Base-by-base conservation (phyloP, 2,113 vertebrate species). In the Scomber colias region DNA sequence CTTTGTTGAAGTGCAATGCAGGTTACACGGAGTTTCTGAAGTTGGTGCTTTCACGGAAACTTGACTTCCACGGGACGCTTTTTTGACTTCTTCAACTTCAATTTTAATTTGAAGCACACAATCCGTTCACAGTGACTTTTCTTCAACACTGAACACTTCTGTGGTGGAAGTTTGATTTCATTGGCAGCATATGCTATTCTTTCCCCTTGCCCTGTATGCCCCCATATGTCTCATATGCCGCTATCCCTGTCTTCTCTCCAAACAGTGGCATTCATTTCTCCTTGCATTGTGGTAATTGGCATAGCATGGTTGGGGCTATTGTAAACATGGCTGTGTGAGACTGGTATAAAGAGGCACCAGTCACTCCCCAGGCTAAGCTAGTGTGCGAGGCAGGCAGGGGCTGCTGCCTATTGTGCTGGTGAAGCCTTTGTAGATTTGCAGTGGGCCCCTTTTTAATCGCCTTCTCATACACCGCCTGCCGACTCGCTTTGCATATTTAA, bases 401-500 rank as follows among this genome's bases (percentile, higher is more conserved):
- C 85, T 82, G 88, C 87, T 87, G 89, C 92, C 94, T 91, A 95
- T 95, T 96, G 95, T 96, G 92, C 83, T 81, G 40, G 8, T 3
- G 45, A 84, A 91, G 87, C 56, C 96, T 96, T 96, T 95, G 93
- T 93, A 95, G 95, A 93, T 95, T 92, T 90, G 90, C 91, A 87
- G 81, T 86, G 93, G 84, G 83, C 77, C 90, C 85, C 86, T 53
- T 89, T 92, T 95, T 94, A 96, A 95, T 91, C 93, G 88, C 86
- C 93, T 89, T 92, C 95, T 92, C 85, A 85, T 93, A 73, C 87
- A 19, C 74, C 50, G 77, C 48, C 56, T 88, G 88, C 93, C 90
- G 92, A 92, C 95, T 95, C 92, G 92, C 93, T 94, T 92, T 93
- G 95, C 96, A 96, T 95, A 95, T 95, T 97, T 97, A 97, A 97